Conservation (phyloP, 92 coral and sea anemone species). For the Umimayanthus kanabou region DNA sequence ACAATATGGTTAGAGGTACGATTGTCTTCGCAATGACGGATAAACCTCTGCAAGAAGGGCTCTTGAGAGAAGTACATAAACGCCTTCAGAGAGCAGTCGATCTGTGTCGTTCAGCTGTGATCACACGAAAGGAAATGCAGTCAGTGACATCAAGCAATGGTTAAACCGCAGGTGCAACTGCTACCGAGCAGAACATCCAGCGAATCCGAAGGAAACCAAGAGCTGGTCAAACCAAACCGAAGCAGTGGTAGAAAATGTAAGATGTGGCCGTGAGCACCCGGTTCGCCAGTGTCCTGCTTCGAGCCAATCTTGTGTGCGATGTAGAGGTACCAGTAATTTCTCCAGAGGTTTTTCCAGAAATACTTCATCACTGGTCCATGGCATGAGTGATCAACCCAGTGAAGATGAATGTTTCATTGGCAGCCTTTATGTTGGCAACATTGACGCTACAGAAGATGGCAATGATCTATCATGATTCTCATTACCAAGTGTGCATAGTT, state of each 20-base stretch:
- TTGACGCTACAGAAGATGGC: constrained; percentile 1
- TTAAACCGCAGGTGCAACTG: neutral
- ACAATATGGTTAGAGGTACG: neutral
- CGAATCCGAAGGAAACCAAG: neutral
- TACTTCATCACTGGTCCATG: constrained; percentile 1
- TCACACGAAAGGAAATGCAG: neutral
- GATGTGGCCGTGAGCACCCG: constrained; percentile 16
- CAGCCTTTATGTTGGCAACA: constrained; percentile 26
- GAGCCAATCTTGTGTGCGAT: constrained; percentile 3
- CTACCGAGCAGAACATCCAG: neutral
- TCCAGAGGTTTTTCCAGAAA: neutral
- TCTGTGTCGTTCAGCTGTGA: neutral
- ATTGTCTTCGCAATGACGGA: neutral
- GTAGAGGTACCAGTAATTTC: constrained; percentile 1
- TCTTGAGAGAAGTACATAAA: neutral
- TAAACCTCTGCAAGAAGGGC: neutral
- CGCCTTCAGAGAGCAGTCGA: neutral
- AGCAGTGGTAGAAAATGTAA: neutral
- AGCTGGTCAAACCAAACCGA: neutral
- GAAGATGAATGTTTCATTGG: constrained; percentile 22
- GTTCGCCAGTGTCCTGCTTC: constrained; percentile 15
- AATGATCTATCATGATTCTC: constrained; percentile 17
- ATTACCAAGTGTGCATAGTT: neutral
- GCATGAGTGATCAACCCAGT: neutral
- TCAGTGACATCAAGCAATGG: neutral